These are phyloP conservation scores for Drosophila peninsularis DNA, from an alignment of 2,888 invertebrate genomes.

Conservation along the genomic window DNA sequence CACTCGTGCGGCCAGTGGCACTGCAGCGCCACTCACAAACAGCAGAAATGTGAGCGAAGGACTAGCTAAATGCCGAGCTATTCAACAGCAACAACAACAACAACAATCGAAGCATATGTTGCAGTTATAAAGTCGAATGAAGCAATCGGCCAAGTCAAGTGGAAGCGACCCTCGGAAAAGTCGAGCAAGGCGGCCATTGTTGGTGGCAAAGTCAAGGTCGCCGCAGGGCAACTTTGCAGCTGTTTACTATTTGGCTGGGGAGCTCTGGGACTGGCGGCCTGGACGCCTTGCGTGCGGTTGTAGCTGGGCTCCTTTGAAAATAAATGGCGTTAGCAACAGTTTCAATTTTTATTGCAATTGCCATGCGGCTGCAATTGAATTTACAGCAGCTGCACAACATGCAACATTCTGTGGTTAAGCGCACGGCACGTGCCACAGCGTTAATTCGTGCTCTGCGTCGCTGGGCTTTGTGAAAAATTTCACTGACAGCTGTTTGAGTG, in stretches of 20 bases:
- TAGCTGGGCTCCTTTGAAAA: constrained; percentile 37
- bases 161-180: constrained; percentile 22
- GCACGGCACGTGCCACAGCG: constrained; percentile 55
- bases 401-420: constrained; percentile 72
- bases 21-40: constrained; percentile 16
- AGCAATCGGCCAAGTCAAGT: constrained; percentile 34
- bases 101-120: constrained; percentile 27
- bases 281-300: constrained; percentile 55
- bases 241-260: constrained; percentile 37
- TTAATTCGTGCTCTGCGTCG: constrained; percentile 17
- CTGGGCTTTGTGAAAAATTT: constrained; percentile 18
- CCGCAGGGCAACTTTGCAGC: constrained; percentile 56
- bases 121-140: constrained; percentile 47
- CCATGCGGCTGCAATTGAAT: constrained; percentile 71
- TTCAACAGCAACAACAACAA: too few species aligned
- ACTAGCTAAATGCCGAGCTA: constrained; percentile 7
- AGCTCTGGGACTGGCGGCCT: constrained; percentile 1
- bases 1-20: constrained; percentile 24
- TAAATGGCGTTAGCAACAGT: constrained; percentile 24
- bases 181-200: constrained; percentile 36
- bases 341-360: constrained; percentile 67
- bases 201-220: constrained; percentile 70
- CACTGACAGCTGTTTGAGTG: constrained; percentile 23
- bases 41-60: neutral
- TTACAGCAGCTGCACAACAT: constrained; percentile 61